Evolutionary conservation across 2,888 invertebrate species (phyloP).

Genomic region (Thymelicus lineola): DNA sequence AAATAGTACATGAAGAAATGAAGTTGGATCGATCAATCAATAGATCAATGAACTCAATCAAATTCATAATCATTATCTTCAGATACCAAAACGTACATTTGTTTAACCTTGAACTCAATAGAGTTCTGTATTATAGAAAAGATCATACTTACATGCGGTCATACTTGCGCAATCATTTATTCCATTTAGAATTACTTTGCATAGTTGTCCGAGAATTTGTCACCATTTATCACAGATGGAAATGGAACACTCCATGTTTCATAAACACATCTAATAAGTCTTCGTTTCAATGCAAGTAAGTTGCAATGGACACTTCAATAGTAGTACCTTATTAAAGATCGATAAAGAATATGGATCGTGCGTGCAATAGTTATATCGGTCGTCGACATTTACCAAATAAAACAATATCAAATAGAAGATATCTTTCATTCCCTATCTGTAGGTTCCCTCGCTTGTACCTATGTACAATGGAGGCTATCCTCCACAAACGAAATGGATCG

Average conservation of each 20-base stretch:
- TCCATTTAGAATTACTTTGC: conserved; percentile 3
- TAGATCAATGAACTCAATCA: background rate
- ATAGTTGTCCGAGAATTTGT: conserved; percentile 16
- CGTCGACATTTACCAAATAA: conserved; percentile 18
- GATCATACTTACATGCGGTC: background rate
- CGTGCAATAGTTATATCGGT: conserved; percentile 25
- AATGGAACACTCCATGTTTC: conserved; percentile 8
- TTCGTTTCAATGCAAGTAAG: conserved; percentile 11
- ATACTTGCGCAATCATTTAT: conserved; percentile 2
- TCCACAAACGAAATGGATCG: conserved; percentile 23
- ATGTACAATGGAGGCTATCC: too few relatives aligned
- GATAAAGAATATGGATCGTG: conserved; percentile 21
- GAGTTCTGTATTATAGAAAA: background rate
- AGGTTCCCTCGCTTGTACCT: conserved; percentile 8
- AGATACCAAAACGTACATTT: conserved; percentile 2
- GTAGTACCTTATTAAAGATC: conserved; percentile 16
- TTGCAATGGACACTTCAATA: conserved; percentile 23
- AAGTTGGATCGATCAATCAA: conserved; percentile 1
- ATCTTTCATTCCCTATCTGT: conserved; percentile 13
- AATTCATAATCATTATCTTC: background rate
- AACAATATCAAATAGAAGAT: background rate
- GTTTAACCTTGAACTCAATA: background rate
- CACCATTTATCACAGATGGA: conserved; percentile 14
- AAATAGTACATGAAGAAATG: background rate
- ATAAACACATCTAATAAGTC: conserved; percentile 6